A percentile compares a stretch with the other conserved stretches of the same genome.
These are phyloP conservation scores for Cheilosia impressa DNA, from an alignment of 2,888 invertebrate species.

Conservation along the genomic window DNA sequence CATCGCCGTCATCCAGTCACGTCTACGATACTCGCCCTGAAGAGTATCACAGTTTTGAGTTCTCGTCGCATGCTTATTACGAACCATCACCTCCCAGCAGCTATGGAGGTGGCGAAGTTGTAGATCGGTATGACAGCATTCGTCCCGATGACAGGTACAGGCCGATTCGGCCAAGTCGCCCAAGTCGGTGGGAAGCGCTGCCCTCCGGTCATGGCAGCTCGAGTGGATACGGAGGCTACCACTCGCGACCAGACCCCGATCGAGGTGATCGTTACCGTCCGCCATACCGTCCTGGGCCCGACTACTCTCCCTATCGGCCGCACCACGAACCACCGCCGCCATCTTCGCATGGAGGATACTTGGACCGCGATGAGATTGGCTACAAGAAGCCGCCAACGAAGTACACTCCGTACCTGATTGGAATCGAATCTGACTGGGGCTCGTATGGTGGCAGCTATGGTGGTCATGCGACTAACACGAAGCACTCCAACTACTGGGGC, in stretches of 20 bases:
- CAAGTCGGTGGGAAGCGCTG: slow-evolving; percentile 81
- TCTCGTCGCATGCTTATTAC: slow-evolving; percentile 81
- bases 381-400: slow-evolving; percentile 80
- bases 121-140: slow-evolving; percentile 81
- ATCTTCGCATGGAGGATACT: slow-evolving; percentile 79
- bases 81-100: slow-evolving; percentile 81
- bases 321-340: slow-evolving; percentile 77
- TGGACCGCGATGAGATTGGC: slow-evolving; percentile 78
- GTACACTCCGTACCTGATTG: slow-evolving; percentile 86
- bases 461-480: slow-evolving; percentile 81
- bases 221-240: slow-evolving; percentile 80
- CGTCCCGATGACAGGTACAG: slow-evolving; percentile 78
- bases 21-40: slow-evolving; percentile 79
- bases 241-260: slow-evolving; percentile 78
- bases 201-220: slow-evolving; percentile 80
- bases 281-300: slow-evolving; percentile 79
- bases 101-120: slow-evolving; percentile 79
- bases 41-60: slow-evolving; percentile 81
- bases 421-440: slow-evolving; percentile 85
- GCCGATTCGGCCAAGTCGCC: slow-evolving; percentile 77
- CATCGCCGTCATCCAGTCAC: slow-evolving; percentile 77
- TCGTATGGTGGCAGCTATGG: slow-evolving; percentile 87
- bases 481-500: slow-evolving; percentile 85
- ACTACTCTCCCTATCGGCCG: slow-evolving; percentile 81
- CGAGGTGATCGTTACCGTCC: slow-evolving; percentile 80